Conservation (phyloP, 92 coral and sea anemone species). For the Montipora capitata region DNA sequence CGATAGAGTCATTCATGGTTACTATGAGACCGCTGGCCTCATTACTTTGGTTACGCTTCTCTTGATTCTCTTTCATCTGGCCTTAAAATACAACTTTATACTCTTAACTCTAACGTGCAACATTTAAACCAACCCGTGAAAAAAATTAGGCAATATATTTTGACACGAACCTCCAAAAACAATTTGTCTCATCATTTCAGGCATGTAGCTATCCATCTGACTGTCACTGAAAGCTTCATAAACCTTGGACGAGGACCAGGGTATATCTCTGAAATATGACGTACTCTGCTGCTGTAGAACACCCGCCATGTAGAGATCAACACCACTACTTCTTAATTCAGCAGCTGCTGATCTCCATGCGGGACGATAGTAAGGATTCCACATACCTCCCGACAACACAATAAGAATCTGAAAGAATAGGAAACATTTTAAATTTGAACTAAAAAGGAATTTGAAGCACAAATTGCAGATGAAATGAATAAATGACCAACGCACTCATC, state of each 20-base stretch:
- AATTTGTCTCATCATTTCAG: conserved; percentile 69
- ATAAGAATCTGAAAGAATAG: conserved; percentile 66
- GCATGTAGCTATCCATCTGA: conserved; percentile 26
- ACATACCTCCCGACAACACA: conserved; percentile 73
- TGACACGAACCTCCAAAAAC: conserved; percentile 71
- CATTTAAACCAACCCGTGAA: too few relatives aligned
- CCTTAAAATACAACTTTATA: too few relatives aligned
- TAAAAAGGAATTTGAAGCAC: too few relatives aligned
- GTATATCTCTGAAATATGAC: conserved; percentile 35
- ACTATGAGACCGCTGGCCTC: too few relatives aligned
- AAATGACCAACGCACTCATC: too few relatives aligned
- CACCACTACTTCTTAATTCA: conserved; percentile 62
- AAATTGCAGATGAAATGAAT: too few relatives aligned
- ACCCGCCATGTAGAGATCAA: conserved; percentile 68
- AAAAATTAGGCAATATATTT: neutral
- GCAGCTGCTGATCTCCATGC: conserved; percentile 70
- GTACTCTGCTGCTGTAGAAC: conserved; percentile 7
- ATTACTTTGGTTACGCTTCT: too few relatives aligned
- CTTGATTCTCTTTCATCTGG: too few relatives aligned
- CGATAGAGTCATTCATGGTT: too few relatives aligned
- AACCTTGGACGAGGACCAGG: conserved; percentile 28
- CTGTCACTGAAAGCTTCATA: conserved; percentile 6
- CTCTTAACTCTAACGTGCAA: too few relatives aligned
- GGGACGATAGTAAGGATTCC: conserved; percentile 72
- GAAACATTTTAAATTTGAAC: too few relatives aligned